A percentile compares a stretch with the other conserved stretches of the same genome.
Evolutionary conservation across 2,888 invertebrate species (phyloP).

Genomic region (Ametastegia equiseti): DNA sequence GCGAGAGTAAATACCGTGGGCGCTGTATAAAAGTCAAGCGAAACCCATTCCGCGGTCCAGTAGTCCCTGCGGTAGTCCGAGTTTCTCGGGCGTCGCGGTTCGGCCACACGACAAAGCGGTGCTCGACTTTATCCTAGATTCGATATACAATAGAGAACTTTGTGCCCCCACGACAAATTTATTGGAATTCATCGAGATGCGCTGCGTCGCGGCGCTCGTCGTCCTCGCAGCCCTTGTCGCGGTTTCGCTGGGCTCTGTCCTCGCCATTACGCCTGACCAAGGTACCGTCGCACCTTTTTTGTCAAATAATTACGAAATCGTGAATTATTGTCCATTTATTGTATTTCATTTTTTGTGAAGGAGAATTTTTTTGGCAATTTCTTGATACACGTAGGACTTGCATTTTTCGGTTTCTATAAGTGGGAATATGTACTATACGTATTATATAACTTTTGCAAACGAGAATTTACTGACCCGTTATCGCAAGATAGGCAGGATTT

Average conservation of each 20-base stretch:
- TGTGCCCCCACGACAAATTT: slow-evolving; percentile 34
- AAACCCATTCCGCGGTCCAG: slow-evolving; percentile 68
- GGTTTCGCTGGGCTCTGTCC: slow-evolving; percentile 60
- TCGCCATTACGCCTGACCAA: slow-evolving; percentile 64
- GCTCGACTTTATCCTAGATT: background rate
- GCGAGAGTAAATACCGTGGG: slow-evolving; percentile 66
- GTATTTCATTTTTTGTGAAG: too few relatives aligned
- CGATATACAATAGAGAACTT: slow-evolving; percentile 13
- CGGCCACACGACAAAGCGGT: background rate
- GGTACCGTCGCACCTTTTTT: slow-evolving; percentile 56
- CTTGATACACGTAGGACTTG: too few relatives aligned
- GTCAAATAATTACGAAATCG: background rate
- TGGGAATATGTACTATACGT: background rate
- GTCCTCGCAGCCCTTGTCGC: slow-evolving; percentile 57
- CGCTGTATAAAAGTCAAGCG: slow-evolving; percentile 73
- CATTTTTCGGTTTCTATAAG: too few relatives aligned
- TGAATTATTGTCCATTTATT: too few relatives aligned
- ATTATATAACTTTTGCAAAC: background rate
- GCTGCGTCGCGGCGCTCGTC: slow-evolving; percentile 57
- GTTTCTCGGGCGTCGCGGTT: slow-evolving; percentile 1
- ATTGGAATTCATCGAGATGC: slow-evolving; percentile 54
- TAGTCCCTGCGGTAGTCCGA: slow-evolving; percentile 6
- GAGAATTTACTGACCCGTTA: too few relatives aligned
- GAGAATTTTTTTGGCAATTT: too few relatives aligned
- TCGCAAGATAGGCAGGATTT: too few relatives aligned